Conservation (phyloP, 2,888 invertebrate genomes). For the Trimorus sp. region DNA sequence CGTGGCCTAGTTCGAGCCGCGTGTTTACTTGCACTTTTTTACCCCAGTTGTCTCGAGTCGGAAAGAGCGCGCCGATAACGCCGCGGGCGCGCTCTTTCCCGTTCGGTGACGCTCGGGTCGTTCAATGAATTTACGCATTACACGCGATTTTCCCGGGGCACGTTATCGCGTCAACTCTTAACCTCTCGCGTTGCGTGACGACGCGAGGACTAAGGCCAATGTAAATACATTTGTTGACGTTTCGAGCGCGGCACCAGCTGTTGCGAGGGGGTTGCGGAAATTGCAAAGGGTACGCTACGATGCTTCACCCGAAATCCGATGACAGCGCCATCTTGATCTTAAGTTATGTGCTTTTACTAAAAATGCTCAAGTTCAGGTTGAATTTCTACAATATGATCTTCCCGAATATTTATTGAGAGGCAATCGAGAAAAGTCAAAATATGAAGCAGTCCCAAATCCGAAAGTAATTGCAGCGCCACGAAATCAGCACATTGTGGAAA, state of each 20-base stretch:
- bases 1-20: constrained; percentile 71
- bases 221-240: constrained; percentile 49
- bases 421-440: no score
- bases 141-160: constrained; percentile 66
- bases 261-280: neutral
- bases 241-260: constrained; percentile 7
- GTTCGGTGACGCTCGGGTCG: constrained; percentile 45
- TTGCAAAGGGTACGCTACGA: no score
- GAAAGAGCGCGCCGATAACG: constrained; percentile 44
- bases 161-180: constrained; percentile 70
- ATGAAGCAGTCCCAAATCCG: no score
- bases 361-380: no score
- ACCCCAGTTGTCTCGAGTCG: constrained; percentile 58
- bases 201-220: constrained; percentile 64
- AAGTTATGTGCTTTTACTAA: no score
- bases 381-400: no score
- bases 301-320: no score
- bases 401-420: no score
- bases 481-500: no score
- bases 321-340: no score
- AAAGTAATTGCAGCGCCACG: no score
- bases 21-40: constrained; percentile 69
- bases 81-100: constrained; percentile 23
- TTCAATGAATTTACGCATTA: constrained; percentile 71
- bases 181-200: constrained; percentile 39